These are phyloP conservation scores for Chymomyza procnemis DNA, from an alignment of 2,888 invertebrate species.

Conservation along the genomic window DNA sequence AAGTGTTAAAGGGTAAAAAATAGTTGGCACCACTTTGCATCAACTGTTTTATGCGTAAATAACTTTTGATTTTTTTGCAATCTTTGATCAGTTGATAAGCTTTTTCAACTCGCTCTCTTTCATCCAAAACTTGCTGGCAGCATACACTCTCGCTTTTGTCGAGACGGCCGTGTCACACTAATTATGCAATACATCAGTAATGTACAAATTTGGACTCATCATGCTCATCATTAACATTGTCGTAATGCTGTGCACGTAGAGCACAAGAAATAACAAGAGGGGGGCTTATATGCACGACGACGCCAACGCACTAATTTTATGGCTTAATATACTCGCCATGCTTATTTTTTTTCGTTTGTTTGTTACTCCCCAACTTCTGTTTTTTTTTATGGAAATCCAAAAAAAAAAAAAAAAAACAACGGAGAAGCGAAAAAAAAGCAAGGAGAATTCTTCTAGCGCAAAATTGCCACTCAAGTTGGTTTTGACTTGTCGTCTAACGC, in stretches of 20 bases:
- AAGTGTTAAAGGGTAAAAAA: too few species aligned
- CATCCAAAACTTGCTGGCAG: neutral
- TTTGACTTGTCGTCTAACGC: slow-evolving; percentile 33
- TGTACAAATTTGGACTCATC: slow-evolving; percentile 60
- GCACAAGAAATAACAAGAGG: neutral
- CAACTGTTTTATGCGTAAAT: too few species aligned
- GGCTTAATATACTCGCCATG: slow-evolving; percentile 67
- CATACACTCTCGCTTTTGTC: neutral
- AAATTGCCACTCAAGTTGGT: slow-evolving; percentile 62
- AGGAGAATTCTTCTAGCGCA: slow-evolving; percentile 32
- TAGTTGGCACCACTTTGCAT: too few species aligned
- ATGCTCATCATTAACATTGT: slow-evolving; percentile 2
- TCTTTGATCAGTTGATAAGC: neutral
- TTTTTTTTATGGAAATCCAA: neutral
- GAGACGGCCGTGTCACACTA: slow-evolving; percentile 21
- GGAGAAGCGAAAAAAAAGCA: neutral
- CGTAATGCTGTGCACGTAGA: slow-evolving; percentile 60
- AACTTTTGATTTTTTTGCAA: too few species aligned
- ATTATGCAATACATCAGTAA: slow-evolving; percentile 60
- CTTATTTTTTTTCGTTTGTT: neutral
- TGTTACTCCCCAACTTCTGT: slow-evolving; percentile 1
- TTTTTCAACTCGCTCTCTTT: neutral
- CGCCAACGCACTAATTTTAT: slow-evolving; percentile 70
- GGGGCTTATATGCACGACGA: neutral
- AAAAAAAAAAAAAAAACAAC: neutral